These are phyloP conservation scores for Conopomorpha cramerella DNA, from an alignment of 1,140 invertebrate genomes.

Conservation along the genomic window DNA sequence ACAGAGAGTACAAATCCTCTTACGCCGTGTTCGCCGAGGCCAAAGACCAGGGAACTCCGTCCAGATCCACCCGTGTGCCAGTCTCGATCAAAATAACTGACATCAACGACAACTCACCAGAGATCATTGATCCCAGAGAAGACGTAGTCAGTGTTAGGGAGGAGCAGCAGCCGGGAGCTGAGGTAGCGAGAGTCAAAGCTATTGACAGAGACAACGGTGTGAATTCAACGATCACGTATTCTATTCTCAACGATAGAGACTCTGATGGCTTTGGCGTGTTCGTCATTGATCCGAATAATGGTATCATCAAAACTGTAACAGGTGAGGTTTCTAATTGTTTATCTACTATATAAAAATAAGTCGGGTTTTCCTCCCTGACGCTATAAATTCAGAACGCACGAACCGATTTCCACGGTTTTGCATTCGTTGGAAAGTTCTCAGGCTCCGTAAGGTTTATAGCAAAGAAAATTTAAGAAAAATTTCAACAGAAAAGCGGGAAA, in stretches of 20 bases:
- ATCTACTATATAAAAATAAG: no score
- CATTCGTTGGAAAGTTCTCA: no score
- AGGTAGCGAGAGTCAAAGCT: slow-evolving; percentile 84
- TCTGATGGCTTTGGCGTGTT: slow-evolving; percentile 84
- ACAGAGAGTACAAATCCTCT: slow-evolving; percentile 77
- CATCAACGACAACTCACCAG: slow-evolving; percentile 89
- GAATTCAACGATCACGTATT: slow-evolving; percentile 88
- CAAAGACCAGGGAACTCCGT: slow-evolving; percentile 80
- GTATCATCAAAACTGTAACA: slow-evolving; percentile 84
- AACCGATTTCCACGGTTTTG: no score
- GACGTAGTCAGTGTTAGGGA: slow-evolving; percentile 86
- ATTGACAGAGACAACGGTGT: slow-evolving; percentile 85
- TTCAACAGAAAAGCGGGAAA: no score
- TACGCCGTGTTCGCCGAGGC: slow-evolving; percentile 87
- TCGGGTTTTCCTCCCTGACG: no score
- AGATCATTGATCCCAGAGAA: slow-evolving; percentile 85
- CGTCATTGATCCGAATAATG: slow-evolving; percentile 82
- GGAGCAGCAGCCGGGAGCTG: slow-evolving; percentile 82
- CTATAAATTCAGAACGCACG: no score
- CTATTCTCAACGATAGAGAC: slow-evolving; percentile 81
- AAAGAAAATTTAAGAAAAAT: no score
- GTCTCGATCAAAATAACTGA: slow-evolving; percentile 79
- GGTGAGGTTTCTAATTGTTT: slow-evolving; percentile 32
- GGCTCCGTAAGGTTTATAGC: no score
- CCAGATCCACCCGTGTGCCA: slow-evolving; percentile 72